These are phyloP conservation scores for Verasper variegatus DNA, from an alignment of 2,113 vertebrate species.

Conservation along the genomic window DNA sequence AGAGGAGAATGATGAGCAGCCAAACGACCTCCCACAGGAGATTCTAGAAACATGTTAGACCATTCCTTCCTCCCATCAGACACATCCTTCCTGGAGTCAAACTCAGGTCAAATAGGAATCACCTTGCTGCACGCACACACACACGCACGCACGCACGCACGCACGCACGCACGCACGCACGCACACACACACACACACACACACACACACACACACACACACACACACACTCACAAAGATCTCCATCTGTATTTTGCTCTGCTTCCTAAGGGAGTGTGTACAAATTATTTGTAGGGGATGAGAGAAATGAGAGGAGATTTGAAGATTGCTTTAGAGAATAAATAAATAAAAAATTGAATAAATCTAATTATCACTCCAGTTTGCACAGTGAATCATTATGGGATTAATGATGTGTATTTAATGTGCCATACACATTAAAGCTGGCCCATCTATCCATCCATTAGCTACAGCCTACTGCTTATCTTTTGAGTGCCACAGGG, in stretches of 20 bases:
- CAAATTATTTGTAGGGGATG: background rate
- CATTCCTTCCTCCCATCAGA: constrained; percentile 53
- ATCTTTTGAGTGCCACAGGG: too few relatives aligned
- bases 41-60: constrained; percentile 38
- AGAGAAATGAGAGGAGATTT: too few relatives aligned
- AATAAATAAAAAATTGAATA: too few relatives aligned
- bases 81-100: constrained; percentile 59
- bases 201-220: background rate
- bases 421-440: too few relatives aligned
- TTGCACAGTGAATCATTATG: too few relatives aligned
- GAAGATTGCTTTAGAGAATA: too few relatives aligned
- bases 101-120: constrained; percentile 39
- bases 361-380: too few relatives aligned
- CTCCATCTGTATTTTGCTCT: background rate
- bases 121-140: background rate
- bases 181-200: background rate
- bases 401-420: too few relatives aligned
- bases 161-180: background rate
- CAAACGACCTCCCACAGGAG: constrained; percentile 41
- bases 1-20: constrained; percentile 33
- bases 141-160: background rate
- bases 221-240: constrained; percentile 2
- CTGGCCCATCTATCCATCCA: too few relatives aligned
- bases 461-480: too few relatives aligned
- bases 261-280: background rate